phyloP scores from a whole-genome alignment of 2,888 invertebrate genomes.

The Peribatodes rhomboidaria region DNA sequence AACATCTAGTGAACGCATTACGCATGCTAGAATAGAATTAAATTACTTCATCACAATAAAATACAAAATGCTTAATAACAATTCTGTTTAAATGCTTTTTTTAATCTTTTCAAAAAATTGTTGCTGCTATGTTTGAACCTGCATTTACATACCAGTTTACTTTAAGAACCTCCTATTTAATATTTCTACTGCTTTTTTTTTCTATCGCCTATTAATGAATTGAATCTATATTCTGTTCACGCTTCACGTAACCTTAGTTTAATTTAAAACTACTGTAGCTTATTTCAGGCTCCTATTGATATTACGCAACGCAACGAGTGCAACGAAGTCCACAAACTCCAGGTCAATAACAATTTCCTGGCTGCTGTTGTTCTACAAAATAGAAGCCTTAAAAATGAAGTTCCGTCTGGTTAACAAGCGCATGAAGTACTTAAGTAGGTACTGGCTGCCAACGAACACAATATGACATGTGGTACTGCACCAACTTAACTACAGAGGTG shows the following conservation, averaged over 20 bases:
- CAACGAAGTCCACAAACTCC: conserved; percentile 36
- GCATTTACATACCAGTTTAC: no score
- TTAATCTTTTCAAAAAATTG: no score
- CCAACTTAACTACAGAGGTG: neutral
- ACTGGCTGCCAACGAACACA: conserved; percentile 33
- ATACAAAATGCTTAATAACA: no score
- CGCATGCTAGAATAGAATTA: no score
- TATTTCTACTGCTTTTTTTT: neutral
- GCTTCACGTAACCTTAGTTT: neutral
- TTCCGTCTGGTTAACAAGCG: conserved; percentile 41
- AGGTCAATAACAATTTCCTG: conserved; percentile 60
- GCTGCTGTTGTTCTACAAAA: conserved; percentile 54
- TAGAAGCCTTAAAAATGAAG: conserved; percentile 63
- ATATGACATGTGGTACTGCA: conserved; percentile 26
- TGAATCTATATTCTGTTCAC: neutral
- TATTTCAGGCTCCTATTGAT: neutral
- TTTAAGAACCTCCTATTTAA: neutral
- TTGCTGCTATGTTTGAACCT: no score
- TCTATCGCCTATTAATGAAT: neutral
- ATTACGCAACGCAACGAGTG: conserved; percentile 5
- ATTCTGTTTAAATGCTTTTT: no score
- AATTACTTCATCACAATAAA: no score
- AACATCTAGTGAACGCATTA: no score
- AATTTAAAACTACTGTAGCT: neutral
- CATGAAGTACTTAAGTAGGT: conserved; percentile 27